phyloP scores from a whole-genome alignment of 2,888 invertebrate genomes.

The Drosophila peninsularis region DNA sequence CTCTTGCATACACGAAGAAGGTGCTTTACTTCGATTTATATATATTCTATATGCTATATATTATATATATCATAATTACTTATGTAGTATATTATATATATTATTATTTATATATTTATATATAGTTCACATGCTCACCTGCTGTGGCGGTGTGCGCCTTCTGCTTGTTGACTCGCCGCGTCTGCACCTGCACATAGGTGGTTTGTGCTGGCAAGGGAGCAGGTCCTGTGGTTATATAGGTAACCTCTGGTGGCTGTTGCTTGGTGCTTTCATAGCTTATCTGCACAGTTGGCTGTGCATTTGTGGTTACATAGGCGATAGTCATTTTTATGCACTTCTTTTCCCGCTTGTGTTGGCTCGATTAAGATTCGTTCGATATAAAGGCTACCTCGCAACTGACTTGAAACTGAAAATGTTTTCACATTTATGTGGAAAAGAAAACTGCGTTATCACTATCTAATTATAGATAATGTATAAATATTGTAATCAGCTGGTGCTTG shows the following conservation, averaged over 20 bases:
- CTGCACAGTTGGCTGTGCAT: conserved; percentile 29
- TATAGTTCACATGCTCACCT: conserved; percentile 24
- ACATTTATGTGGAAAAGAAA: conserved; percentile 30
- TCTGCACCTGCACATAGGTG: conserved; percentile 26
- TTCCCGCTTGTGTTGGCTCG: background rate
- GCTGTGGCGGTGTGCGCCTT: conserved; percentile 2
- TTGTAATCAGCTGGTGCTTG: conserved; percentile 37
- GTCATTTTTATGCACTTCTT: conserved; percentile 24
- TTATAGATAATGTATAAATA: conserved; percentile 40
- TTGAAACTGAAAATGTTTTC: background rate
- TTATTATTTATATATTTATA: background rate
- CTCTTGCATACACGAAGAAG: background rate
- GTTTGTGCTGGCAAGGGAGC: conserved; percentile 15
- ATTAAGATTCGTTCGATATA: conserved; percentile 24
- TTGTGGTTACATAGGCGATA: conserved; percentile 20
- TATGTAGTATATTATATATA: background rate
- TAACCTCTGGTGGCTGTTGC: conserved; percentile 19
- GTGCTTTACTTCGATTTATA: background rate
- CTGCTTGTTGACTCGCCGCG: conserved; percentile 7
- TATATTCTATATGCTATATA: no score
- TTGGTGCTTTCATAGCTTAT: conserved; percentile 15
- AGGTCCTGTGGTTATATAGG: conserved; percentile 1
- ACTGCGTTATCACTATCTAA: conserved; percentile 35
- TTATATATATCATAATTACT: background rate
- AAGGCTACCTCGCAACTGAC: conserved; percentile 35